These are phyloP conservation scores for Corythornis cristatus DNA, from an alignment of 2,113 vertebrate species.

Conservation along the genomic window DNA sequence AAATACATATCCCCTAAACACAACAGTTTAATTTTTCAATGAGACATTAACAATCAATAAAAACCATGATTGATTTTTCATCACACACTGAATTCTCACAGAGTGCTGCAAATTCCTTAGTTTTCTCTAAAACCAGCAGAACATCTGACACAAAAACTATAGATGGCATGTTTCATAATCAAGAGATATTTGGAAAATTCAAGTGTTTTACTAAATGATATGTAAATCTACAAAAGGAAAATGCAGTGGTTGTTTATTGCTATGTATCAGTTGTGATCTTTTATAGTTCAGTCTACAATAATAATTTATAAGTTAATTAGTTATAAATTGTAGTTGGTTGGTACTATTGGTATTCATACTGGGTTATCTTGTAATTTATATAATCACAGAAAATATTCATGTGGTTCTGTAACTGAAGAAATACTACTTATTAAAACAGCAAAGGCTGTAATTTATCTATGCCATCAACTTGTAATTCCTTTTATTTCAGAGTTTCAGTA, in stretches of 20 bases:
- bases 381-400: conserved; percentile 33
- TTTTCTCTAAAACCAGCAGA: background rate
- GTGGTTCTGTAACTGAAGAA: conserved; percentile 6
- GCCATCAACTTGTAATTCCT: background rate
- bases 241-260: background rate
- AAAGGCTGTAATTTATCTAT: conserved; percentile 57
- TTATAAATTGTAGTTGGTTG: background rate
- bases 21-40: background rate
- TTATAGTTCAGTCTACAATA: background rate
- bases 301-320: background rate
- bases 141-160: background rate
- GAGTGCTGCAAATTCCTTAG: background rate
- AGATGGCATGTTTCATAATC: background rate
- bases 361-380: background rate
- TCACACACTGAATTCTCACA: background rate
- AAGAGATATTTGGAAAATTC: background rate
- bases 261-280: background rate
- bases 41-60: background rate
- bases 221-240: background rate
- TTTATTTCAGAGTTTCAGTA: background rate
- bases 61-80: background rate
- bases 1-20: background rate
- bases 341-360: background rate
- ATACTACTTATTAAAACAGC: background rate
- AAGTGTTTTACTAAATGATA: background rate